Evolutionary conservation across 2,113 vertebrate genomes (phyloP).

Genomic region (Periophthalmus modestus): DNA sequence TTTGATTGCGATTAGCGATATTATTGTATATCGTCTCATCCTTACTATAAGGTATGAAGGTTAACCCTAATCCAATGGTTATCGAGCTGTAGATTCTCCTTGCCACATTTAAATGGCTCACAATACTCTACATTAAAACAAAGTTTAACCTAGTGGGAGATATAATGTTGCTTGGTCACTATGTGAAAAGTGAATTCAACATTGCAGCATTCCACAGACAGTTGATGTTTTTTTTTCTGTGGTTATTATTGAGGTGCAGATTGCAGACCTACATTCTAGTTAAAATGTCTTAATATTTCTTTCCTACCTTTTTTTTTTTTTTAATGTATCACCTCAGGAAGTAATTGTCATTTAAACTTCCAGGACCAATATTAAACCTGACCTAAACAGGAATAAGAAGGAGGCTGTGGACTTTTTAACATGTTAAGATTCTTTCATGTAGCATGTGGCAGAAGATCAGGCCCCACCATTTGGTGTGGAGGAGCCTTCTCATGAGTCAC

Average conservation of each 20-base stretch:
- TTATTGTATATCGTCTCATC: too few species aligned
- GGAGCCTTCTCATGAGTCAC: conserved; percentile 52
- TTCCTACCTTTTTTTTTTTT: background rate
- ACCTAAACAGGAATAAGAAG: background rate
- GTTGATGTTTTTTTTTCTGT: background rate
- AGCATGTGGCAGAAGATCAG: background rate
- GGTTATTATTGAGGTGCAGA: background rate
- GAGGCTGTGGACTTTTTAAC: background rate
- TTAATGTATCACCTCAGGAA: background rate
- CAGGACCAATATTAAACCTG: background rate
- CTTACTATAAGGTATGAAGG: too few species aligned
- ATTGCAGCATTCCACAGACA: too few species aligned
- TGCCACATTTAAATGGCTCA: background rate
- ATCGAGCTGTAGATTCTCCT: background rate
- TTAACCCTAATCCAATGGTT: background rate
- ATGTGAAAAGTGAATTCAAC: background rate
- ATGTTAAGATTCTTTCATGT: background rate
- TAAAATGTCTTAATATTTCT: background rate
- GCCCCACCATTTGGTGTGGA: conserved; percentile 55
- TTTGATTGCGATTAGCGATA: too few species aligned
- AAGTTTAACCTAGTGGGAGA: too few species aligned
- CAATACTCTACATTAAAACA: too few species aligned
- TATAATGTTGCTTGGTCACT: background rate
- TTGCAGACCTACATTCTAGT: too few species aligned
- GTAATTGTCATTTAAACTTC: background rate